Conservation (phyloP, 2,113 vertebrate genomes). For the Pipa parva region DNA sequence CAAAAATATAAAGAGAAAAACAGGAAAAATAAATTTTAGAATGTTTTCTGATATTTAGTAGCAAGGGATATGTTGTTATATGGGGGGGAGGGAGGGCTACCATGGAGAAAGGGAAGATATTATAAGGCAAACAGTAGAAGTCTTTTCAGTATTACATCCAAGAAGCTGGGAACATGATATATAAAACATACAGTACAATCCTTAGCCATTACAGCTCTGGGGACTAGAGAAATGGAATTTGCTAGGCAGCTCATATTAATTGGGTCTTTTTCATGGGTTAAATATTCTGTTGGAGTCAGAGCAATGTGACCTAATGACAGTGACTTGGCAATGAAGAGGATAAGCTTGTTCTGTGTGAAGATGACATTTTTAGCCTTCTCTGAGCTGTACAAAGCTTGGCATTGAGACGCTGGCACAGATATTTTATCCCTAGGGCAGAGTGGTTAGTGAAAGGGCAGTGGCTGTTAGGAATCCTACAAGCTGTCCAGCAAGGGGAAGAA, state of each 20-base stretch:
- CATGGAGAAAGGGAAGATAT: too few relatives aligned
- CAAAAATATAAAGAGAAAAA: too few relatives aligned
- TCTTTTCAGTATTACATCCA: too few relatives aligned
- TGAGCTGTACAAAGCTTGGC: background rate
- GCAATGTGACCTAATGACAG: background rate
- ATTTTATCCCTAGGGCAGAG: constrained; percentile 21
- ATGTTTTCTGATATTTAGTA: too few relatives aligned
- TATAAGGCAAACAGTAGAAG: too few relatives aligned
- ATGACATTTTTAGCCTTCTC: background rate
- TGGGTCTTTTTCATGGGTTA: background rate
- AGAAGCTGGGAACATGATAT: too few relatives aligned
- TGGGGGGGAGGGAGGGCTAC: too few relatives aligned
- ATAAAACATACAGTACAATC: too few relatives aligned
- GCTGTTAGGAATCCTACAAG: background rate
- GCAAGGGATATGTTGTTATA: too few relatives aligned
- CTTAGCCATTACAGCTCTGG: too few relatives aligned
- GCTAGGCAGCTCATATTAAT: background rate
- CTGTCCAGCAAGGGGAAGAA: background rate
- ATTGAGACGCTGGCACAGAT: constrained; percentile 14
- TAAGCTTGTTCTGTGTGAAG: background rate
- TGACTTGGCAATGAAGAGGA: background rate
- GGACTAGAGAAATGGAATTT: background rate
- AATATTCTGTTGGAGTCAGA: background rate
- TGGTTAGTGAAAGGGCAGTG: constrained; percentile 11
- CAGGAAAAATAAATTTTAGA: too few relatives aligned